Evolutionary conservation across 2,113 vertebrate genomes (phyloP).

Genomic region (Leptodactylus fuscus): DNA sequence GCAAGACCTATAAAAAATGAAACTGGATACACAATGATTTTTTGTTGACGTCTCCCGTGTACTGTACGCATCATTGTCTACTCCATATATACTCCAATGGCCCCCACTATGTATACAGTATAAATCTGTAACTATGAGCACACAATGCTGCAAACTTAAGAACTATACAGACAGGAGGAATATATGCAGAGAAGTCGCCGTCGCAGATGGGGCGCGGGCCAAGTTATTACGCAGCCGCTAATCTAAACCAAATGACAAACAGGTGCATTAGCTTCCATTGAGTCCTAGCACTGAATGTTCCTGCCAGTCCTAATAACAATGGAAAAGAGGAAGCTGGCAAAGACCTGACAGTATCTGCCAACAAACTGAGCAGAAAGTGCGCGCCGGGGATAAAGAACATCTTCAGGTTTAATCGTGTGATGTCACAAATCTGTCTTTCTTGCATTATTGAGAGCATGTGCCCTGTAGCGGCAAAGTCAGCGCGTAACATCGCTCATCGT

Average conservation of each 20-base stretch:
- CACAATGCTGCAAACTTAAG: too few species aligned
- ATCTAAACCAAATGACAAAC: not conserved
- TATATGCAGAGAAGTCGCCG: not conserved
- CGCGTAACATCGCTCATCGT: not conserved
- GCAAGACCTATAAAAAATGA: too few species aligned
- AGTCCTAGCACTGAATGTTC: conserved; percentile 30
- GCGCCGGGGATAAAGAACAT: not conserved
- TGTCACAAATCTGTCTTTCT: conserved; percentile 17
- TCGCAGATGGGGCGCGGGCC: not conserved
- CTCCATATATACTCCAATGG: too few species aligned
- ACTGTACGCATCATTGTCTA: too few species aligned
- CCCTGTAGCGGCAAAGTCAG: not conserved
- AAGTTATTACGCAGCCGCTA: not conserved
- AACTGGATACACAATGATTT: too few species aligned
- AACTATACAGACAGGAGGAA: not conserved
- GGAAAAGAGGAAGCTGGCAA: conserved; percentile 1
- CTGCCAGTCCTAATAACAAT: conserved; percentile 35
- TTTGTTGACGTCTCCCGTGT: too few species aligned
- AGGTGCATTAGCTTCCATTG: conserved; percentile 16
- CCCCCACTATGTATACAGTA: too few species aligned
- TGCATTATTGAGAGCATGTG: not conserved
- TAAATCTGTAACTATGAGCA: too few species aligned
- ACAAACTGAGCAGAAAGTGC: conserved; percentile 3
- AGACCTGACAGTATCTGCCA: conserved; percentile 11
- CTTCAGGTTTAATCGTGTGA: conserved; percentile 21